Percentiles rank a stretch among this genome's conserved stretches.
Conservation (phyloP, 2,113 vertebrate genomes). For the Alosa alosa region DNA sequence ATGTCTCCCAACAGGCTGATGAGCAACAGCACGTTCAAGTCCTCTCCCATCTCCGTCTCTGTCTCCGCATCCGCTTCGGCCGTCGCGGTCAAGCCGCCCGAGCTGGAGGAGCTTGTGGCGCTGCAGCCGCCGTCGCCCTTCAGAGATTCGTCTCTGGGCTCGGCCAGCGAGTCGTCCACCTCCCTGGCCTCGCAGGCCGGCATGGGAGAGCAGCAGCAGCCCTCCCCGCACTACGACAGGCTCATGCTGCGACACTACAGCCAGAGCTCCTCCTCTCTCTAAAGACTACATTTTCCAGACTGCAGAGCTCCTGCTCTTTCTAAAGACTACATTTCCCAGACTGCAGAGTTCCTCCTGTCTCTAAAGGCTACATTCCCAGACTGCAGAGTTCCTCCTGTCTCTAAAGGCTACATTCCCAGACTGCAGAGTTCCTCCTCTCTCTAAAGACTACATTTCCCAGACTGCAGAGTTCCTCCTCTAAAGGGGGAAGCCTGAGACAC, state of each 20-base stretch:
- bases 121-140: conserved; percentile 96
- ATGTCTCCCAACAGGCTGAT: conserved; percentile 48
- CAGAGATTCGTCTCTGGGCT: conserved; percentile 88
- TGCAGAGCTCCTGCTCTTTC: conserved; percentile 95
- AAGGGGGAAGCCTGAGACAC: not conserved
- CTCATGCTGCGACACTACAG: conserved; percentile 93
- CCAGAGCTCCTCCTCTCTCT: conserved; percentile 97
- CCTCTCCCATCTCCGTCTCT: conserved; percentile 64
- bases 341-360: conserved; percentile 94
- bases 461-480: conserved; percentile 90
- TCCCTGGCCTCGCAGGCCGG: conserved; percentile 85
- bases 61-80: conserved; percentile 44
- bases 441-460: conserved; percentile 61
- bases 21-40: conserved; percentile 44
- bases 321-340: conserved; percentile 60
- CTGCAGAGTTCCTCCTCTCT: conserved; percentile 94
- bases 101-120: conserved; percentile 84
- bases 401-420: conserved; percentile 61
- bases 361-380: conserved; percentile 61
- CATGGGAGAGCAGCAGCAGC: conserved; percentile 76
- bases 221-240: conserved; percentile 86
- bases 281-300: conserved; percentile 49
- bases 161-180: conserved; percentile 81
- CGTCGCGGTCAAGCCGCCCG: conserved; percentile 63
- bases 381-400: conserved; percentile 94